Base-by-base conservation (phyloP, 2,113 vertebrate genomes). In the Coracopsis vasa region DNA sequence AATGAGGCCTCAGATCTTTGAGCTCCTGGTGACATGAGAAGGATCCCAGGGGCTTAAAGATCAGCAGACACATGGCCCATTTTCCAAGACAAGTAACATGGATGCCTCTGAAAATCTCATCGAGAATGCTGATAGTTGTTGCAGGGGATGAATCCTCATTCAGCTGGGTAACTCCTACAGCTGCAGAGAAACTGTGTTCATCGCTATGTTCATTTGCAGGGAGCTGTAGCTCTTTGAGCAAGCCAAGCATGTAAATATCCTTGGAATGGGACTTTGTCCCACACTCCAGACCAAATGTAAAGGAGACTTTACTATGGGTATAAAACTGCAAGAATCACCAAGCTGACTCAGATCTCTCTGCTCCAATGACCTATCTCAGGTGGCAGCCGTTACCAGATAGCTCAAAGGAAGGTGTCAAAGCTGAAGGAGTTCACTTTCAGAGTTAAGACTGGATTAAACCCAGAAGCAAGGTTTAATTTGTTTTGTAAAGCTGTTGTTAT, bases 11-110 rank as follows among this genome's bases (percentile, higher is more conserved):
- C 58, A 91, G 78, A 82, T 80, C 85, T 91, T 75, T 86, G 84
- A 88, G 81, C 78, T 95, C 58, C 81, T 93, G 73, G 78, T 88
- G 87, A 70, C 81, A 92, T 70, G 33, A 88, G 92, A 91, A 92
- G 15, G 48, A 66, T 86, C 81, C 66, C 58, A 77, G 71, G 51
- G 54, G 62, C 58, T 88, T 71, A 73, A 70, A 90, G 53, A 93
- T 73, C 84, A 78, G 42, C 67, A 92, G 70, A 77, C 53, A 70
- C 53, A 80, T 66, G 79, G 67, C 35, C 45, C 69, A 51, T 83
- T 95, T 95, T 83, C 64, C 45, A 70, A 82, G 82, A 80, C 24
- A 92, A 71, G 67, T 90, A 92, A 73, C 50, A 74, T 29, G 75
- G 60, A 53, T 62, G 15, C 33, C 45, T 86, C 88, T 94, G 60